phyloP scores from a whole-genome alignment of 2,113 vertebrate species.

The Pachyramphus minor region DNA sequence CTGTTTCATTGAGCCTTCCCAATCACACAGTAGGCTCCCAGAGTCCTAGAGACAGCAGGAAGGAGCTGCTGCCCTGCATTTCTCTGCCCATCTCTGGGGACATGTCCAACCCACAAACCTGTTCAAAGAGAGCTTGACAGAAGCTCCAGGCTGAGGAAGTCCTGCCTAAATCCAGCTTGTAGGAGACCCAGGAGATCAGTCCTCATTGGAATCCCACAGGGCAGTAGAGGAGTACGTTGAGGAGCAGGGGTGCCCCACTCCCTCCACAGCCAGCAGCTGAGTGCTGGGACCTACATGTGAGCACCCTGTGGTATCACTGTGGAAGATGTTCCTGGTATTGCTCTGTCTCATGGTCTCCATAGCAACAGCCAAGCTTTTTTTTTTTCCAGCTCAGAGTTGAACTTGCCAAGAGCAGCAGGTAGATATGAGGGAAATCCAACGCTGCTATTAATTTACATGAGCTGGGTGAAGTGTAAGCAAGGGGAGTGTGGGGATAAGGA shows the following conservation, averaged over 20 bases:
- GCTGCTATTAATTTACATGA: conserved; percentile 24
- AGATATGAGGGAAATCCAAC: neutral
- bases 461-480: neutral
- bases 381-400: neutral
- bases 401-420: neutral
- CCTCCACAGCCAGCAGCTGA: rapidly evolving
- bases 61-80: neutral
- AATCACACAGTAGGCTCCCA: rapidly evolving
- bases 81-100: neutral
- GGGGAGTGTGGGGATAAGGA: neutral
- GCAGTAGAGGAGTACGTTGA: neutral
- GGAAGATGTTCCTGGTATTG: neutral
- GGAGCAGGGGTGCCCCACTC: neutral
- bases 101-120: neutral
- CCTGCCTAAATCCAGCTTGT: neutral
- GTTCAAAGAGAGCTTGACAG: neutral
- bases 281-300: rapidly evolving
- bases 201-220: rapidly evolving
- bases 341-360: neutral
- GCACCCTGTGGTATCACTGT: neutral
- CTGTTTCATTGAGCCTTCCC: neutral
- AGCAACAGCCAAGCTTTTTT: neutral
- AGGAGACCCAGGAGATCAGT: neutral
- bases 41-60: neutral
- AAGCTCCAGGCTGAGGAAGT: neutral